Conservation (phyloP, 2,797 vertebrate species). For the Platalea minor region DNA sequence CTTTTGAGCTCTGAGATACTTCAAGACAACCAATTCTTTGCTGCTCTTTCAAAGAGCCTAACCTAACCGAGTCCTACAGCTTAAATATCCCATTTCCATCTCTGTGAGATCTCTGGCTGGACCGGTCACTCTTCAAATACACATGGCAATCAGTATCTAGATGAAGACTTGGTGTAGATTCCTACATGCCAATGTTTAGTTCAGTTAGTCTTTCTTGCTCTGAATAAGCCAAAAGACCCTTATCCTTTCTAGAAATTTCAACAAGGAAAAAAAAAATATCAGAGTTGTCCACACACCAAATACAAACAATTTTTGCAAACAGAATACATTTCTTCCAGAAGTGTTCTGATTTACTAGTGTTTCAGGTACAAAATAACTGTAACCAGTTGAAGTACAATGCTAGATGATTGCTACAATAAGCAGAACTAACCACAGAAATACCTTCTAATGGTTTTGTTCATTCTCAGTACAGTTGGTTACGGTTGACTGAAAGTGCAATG, state of each 20-base stretch:
- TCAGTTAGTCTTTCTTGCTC: neutral
- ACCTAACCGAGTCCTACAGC: neutral
- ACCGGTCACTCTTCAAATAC: neutral
- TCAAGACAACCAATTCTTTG: neutral
- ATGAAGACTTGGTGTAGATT: neutral
- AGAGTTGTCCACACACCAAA: neutral
- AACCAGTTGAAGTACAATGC: neutral
- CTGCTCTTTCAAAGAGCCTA: neutral
- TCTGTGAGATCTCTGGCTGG: neutral
- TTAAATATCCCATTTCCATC: neutral
- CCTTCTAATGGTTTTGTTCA: neutral
- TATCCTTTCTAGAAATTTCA: neutral
- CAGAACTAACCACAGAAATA: neutral
- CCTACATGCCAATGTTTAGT: neutral
- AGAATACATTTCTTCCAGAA: neutral
- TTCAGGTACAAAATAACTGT: neutral
- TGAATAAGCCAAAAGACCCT: neutral
- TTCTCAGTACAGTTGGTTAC: neutral
- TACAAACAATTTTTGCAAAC: neutral
- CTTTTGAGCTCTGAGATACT: neutral
- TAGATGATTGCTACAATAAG: neutral
- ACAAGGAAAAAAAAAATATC: neutral
- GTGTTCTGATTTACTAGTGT: neutral
- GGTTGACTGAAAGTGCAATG: neutral
- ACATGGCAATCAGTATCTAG: neutral